Base-by-base conservation (phyloP, 2,888 invertebrate genomes). In the Ornithoptera priamus region DNA sequence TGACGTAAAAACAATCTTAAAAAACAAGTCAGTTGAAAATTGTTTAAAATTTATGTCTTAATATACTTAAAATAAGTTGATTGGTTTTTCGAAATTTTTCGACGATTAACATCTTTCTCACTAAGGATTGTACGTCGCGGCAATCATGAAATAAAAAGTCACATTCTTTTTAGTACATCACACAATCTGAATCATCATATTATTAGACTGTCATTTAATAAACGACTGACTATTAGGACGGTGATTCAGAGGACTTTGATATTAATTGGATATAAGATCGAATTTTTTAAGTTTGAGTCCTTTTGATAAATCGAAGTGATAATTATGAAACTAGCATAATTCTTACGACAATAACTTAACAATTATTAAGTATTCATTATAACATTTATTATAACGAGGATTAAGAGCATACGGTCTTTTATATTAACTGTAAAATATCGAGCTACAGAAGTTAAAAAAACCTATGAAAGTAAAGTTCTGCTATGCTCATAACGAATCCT, bases 401-500 rank as follows among this genome's bases (percentile, higher is more conserved):
- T 50, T 50, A 17, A 17, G 50, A 15, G 2, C 5, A 18, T 50
- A 50, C 15, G 50, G 15, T 50, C 17, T 17, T 5, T 50, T 50
- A 17, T 1, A 20, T 20, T 57, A 20, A n/a, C 20, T 57, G n/a
- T 57, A 20, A 22, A 65, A 69, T 65, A 63, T 63, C 46, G 50
- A 17, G 77, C 76, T 78, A 77, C 78, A 70, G 78, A 78, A 77
- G 78, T 77, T 72, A 75, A 81, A 78, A 80, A 80, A 77, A 79
- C 79, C 70, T 77, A 77, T 77, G 78, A 78, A 68, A 72, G 72
- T 70, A 73, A 72, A 73, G 76, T 75, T 72, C 72, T 69, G 70
- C 30, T 12, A 66, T 65, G 72, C 76, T 73, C 74, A 75, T 73
- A 74, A 75, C 75, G 75, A 69, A 80, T 80, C 78, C 76, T 78